These are phyloP conservation scores for Saiga tatarica DNA, from an alignment of 2,113 vertebrate genomes.

Conservation along the genomic window DNA sequence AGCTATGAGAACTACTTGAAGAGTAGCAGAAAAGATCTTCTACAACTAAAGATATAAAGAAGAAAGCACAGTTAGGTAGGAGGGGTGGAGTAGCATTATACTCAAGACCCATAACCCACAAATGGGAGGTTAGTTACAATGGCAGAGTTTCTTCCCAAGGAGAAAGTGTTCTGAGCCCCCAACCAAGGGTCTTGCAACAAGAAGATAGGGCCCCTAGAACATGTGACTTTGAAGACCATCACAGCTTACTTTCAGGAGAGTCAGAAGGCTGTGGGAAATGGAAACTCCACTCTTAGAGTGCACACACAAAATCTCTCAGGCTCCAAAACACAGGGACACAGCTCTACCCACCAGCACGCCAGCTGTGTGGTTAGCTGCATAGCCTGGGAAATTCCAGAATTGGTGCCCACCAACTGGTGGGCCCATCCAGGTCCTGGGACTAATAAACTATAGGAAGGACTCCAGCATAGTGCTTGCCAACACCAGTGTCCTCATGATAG, in stretches of 20 bases:
- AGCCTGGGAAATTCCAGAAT: neutral
- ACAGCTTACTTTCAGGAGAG: neutral
- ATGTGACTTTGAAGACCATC: neutral
- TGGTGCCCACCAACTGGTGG: neutral
- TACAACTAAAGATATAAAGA: neutral
- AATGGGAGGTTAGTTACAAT: neutral
- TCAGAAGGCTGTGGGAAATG: neutral
- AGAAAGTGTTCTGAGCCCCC: neutral
- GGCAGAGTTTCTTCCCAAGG: neutral
- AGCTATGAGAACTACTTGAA: neutral
- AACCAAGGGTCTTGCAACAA: neutral
- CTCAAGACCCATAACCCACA: neutral
- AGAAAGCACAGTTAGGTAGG: neutral
- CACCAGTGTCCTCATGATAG: neutral
- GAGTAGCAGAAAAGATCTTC: neutral
- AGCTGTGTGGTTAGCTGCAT: rapidly evolving
- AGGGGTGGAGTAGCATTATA: neutral
- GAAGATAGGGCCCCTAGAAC: neutral
- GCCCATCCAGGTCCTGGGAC: neutral
- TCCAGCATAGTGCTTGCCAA: neutral
- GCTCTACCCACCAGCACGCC: neutral
- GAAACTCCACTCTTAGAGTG: neutral
- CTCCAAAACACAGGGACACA: neutral
- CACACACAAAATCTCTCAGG: neutral
- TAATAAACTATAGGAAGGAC: neutral